Evolutionary conservation across 2,888 invertebrate genomes (phyloP).

Genomic region (Heliothis peltigera): DNA sequence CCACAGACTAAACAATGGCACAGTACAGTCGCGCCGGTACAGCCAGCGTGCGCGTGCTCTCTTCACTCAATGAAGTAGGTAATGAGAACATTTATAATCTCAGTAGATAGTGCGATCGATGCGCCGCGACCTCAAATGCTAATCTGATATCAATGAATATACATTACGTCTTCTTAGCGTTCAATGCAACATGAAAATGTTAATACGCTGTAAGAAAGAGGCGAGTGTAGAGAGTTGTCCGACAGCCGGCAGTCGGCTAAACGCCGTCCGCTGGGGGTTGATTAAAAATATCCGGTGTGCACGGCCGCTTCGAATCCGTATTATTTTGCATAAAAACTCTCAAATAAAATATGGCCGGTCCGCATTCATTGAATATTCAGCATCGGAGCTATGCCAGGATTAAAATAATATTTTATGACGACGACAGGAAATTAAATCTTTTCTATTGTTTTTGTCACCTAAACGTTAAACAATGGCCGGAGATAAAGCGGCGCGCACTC

Average conservation of each 20-base stretch:
- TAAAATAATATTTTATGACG: constrained; percentile 84
- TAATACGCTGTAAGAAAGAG: constrained; percentile 35
- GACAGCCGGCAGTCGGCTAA: constrained; percentile 25
- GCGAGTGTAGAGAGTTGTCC: constrained; percentile 51
- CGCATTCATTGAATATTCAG: constrained; percentile 81
- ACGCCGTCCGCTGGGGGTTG: constrained; percentile 56
- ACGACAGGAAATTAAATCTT: constrained; percentile 84
- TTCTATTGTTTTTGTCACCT: constrained; percentile 81
- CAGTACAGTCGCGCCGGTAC: neutral
- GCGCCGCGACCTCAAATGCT: constrained; percentile 47
- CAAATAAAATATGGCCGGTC: constrained; percentile 78
- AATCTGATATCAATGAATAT: constrained; percentile 54
- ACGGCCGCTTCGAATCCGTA: constrained; percentile 57
- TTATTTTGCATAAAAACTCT: constrained; percentile 77
- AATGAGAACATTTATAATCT: constrained; percentile 47
- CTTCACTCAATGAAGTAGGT: constrained; percentile 24
- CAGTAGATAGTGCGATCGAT: constrained; percentile 36
- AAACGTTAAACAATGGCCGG: constrained; percentile 66
- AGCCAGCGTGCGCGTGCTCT: neutral
- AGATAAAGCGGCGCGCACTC: constrained; percentile 58
- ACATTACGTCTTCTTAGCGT: constrained; percentile 49
- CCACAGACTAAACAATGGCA: constrained; percentile 11
- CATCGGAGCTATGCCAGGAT: constrained; percentile 75
- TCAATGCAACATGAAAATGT: constrained; percentile 55
- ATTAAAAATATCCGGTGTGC: constrained; percentile 71